A percentile compares a stretch with the other conserved stretches of the same genome.
phyloP scores from a whole-genome alignment of 2,888 invertebrate genomes.

The Tetranychus truncatus region DNA sequence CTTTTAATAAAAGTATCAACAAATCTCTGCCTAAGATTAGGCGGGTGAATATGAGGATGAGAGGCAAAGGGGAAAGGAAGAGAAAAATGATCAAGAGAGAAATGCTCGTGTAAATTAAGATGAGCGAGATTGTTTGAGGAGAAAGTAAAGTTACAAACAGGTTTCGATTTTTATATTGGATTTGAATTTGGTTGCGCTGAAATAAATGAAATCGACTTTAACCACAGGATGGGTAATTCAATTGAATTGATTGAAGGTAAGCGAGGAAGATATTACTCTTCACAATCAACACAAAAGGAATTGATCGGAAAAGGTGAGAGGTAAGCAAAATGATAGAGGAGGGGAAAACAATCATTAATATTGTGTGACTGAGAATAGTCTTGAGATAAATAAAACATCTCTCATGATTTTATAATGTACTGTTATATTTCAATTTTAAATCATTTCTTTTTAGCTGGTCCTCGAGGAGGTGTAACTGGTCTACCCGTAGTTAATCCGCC shows the following conservation, averaged over 20 bases:
- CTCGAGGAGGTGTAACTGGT: constrained; percentile 87
- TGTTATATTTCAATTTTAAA: not conserved
- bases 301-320: not conserved
- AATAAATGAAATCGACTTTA: not conserved
- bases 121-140: not conserved
- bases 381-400: not conserved
- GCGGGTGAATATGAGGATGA: not conserved
- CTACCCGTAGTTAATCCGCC: constrained; percentile 80
- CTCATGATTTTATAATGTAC: not conserved
- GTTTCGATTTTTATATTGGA: not conserved
- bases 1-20: not conserved
- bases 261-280: not conserved
- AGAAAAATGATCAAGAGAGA: not conserved
- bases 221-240: too few relatives aligned
- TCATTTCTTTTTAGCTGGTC: constrained; percentile 36
- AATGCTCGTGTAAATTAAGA: not conserved
- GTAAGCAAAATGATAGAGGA: not conserved
- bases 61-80: not conserved
- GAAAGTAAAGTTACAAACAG: not conserved
- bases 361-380: not conserved
- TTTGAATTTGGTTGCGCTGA: not conserved
- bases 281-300: not conserved
- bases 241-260: not conserved
- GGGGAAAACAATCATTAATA: not conserved
- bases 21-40: not conserved